phyloP scores from a whole-genome alignment of 2,888 invertebrate species.

The Augiades crinisus region DNA sequence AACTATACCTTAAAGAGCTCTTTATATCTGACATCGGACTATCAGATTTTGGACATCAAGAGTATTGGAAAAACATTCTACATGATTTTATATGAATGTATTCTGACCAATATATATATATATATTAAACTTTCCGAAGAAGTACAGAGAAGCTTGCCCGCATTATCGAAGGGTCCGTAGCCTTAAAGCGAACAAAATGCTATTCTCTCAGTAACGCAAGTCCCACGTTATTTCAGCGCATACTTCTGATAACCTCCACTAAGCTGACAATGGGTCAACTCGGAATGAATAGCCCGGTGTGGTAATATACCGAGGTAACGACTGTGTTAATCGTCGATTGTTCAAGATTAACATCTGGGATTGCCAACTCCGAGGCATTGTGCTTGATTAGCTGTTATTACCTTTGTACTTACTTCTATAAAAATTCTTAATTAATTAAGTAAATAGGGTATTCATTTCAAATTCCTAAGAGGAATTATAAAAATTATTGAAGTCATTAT shows the following conservation, averaged over 20 bases:
- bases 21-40: too few relatives aligned
- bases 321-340: slow-evolving; percentile 21
- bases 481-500: too few relatives aligned
- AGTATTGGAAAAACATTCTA: too few relatives aligned
- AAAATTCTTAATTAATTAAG: too few relatives aligned
- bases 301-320: slow-evolving; percentile 32
- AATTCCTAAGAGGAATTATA: too few relatives aligned
- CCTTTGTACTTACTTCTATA: not conserved
- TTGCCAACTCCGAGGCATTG: slow-evolving; percentile 26
- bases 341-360: slow-evolving; percentile 15
- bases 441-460: too few relatives aligned
- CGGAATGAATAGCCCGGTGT: slow-evolving; percentile 40
- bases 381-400: not conserved
- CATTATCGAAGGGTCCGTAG: not conserved
- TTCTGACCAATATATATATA: too few relatives aligned
- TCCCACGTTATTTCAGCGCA: slow-evolving; percentile 46
- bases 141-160: too few relatives aligned
- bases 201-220: slow-evolving; percentile 24
- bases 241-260: slow-evolving; percentile 38
- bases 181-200: slow-evolving; percentile 2
- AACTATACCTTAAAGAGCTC: too few relatives aligned
- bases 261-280: slow-evolving; percentile 45
- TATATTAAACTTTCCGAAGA: too few relatives aligned
- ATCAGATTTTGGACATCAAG: too few relatives aligned
- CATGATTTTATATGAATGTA: too few relatives aligned